A percentile compares a stretch with the other conserved stretches of the same genome.
phyloP scores from a whole-genome alignment of 2,113 vertebrate species.

The Osmerus eperlanus region DNA sequence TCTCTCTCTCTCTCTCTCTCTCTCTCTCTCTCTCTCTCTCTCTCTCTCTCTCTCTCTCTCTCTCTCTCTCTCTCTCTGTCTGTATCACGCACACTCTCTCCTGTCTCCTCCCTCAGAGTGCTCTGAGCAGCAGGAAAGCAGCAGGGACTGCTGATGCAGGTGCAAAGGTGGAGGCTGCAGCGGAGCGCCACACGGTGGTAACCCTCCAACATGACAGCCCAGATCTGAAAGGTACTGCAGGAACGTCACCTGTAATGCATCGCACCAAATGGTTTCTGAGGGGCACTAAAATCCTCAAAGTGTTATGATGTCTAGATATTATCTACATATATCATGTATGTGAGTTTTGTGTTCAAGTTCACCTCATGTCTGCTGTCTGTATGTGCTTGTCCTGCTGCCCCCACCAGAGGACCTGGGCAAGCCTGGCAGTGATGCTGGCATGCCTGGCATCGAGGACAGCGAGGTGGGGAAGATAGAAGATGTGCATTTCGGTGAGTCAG shows the following conservation, averaged over 20 bases:
- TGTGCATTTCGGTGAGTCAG: slow-evolving; percentile 77
- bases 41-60: not conserved
- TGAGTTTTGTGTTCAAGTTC: not conserved
- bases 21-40: not conserved
- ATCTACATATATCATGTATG: no score
- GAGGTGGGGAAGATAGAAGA: slow-evolving; percentile 86
- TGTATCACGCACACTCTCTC: not conserved
- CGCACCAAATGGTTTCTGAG: not conserved
- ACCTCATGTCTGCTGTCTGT: not conserved
- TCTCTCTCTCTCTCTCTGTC: not conserved
- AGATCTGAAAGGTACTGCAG: slow-evolving; percentile 69
- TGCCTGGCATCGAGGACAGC: slow-evolving; percentile 97
- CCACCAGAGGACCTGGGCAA: slow-evolving; percentile 79
- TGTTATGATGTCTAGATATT: no score
- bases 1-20: not conserved
- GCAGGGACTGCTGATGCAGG: slow-evolving; percentile 23
- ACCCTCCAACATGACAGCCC: slow-evolving; percentile 42
- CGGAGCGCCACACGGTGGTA: slow-evolving; percentile 66
- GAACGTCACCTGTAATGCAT: not conserved
- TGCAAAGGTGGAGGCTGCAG: slow-evolving; percentile 31
- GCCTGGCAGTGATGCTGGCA: slow-evolving; percentile 88
- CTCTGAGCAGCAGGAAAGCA: slow-evolving; percentile 39
- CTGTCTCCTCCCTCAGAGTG: slow-evolving; percentile 40
- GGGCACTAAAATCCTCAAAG: no score
- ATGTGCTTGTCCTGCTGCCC: not conserved